Percentiles rank a stretch among this genome's conserved stretches.
Evolutionary conservation across 37 sponge, comb jelly and placozoan genomes (phyloP).

Genomic region (Mnemiopsis leidyi): DNA sequence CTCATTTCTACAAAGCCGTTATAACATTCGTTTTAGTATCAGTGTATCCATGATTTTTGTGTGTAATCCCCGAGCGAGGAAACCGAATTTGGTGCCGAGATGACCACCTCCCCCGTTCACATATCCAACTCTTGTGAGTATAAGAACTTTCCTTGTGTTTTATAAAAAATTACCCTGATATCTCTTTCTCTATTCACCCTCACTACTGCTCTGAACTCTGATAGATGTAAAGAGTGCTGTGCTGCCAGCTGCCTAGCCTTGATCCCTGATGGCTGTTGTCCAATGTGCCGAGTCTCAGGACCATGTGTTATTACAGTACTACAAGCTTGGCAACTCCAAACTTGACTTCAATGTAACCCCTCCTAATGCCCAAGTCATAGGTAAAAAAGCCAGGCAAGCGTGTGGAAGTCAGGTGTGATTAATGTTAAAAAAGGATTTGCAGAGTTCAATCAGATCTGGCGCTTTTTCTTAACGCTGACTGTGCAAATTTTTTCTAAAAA

Average conservation of each 20-base stretch:
- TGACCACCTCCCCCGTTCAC: background rate
- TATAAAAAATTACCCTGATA: too few species aligned
- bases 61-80: background rate
- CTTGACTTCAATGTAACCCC: background rate
- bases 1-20: background rate
- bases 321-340: background rate
- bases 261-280: background rate
- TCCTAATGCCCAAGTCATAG: background rate
- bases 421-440: too few species aligned
- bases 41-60: background rate
- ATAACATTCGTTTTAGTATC: background rate
- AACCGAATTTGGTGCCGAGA: background rate
- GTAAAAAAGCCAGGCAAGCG: conserved; percentile 43
- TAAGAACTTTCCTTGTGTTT: background rate
- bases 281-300: background rate
- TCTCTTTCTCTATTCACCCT: background rate
- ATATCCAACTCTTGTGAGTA: background rate
- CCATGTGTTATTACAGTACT: conserved; percentile 30
- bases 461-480: too few species aligned
- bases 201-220: too few species aligned
- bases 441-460: too few species aligned
- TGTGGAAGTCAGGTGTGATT: too few species aligned
- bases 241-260: background rate
- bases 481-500: too few species aligned
- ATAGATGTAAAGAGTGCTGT: background rate